Conservation (phyloP, 2,888 invertebrate genomes). For the Synanthedon tipuliformis region DNA sequence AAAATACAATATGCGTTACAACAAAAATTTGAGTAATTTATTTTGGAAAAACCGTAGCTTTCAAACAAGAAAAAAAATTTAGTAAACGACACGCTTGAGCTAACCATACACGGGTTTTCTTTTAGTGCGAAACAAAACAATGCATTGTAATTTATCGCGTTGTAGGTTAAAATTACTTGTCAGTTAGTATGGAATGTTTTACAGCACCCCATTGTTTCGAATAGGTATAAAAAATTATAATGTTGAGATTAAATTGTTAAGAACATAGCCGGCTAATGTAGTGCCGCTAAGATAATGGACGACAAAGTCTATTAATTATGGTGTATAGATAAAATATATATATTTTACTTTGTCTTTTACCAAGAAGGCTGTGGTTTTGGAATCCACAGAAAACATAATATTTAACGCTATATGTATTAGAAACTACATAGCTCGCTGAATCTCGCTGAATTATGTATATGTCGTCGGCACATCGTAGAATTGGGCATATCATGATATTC, state of each 20-base stretch:
- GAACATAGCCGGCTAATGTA: background rate
- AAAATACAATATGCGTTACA: too few species aligned
- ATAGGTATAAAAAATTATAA: conserved; percentile 17
- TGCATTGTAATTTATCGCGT: conserved; percentile 16
- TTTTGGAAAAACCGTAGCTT: conserved; percentile 6
- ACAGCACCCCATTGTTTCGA: conserved; percentile 18
- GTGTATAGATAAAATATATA: too few species aligned
- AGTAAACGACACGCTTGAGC: conserved; percentile 17
- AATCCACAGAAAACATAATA: too few species aligned
- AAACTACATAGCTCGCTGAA: too few species aligned
- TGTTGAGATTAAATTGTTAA: conserved; percentile 20
- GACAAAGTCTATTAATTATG: too few species aligned
- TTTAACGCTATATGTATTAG: too few species aligned
- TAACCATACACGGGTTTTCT: conserved; percentile 26
- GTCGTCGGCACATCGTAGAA: too few species aligned
- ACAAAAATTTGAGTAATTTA: background rate
- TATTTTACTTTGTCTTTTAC: too few species aligned
- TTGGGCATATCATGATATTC: too few species aligned
- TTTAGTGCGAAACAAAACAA: conserved; percentile 19
- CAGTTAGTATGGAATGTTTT: conserved; percentile 5
- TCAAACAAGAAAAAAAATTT: conserved; percentile 9
- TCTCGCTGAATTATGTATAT: too few species aligned
- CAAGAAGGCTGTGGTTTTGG: too few species aligned
- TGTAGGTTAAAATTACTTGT: conserved; percentile 11
- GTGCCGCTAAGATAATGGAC: background rate